Conservation (phyloP, 1,140 invertebrate genomes). For the Drosophila triauraria region DNA sequence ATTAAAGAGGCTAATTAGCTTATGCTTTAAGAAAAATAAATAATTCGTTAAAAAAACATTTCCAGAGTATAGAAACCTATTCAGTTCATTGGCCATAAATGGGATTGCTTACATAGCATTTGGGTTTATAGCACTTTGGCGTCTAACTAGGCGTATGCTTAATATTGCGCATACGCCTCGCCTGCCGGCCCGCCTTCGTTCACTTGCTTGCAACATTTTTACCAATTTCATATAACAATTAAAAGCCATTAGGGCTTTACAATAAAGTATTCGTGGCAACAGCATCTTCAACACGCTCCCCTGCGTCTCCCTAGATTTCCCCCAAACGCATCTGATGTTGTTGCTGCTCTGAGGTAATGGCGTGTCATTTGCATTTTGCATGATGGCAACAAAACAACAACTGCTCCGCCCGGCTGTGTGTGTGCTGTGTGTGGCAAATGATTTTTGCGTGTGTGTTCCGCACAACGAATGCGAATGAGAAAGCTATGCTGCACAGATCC, state of each 20-base stretch:
- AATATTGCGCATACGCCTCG: conserved; percentile 53
- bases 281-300: too few relatives aligned
- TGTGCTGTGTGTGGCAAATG: conserved; percentile 26
- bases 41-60: neutral
- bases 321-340: conserved; percentile 26
- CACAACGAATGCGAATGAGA: conserved; percentile 26
- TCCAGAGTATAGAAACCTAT: neutral
- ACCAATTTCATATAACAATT: conserved; percentile 77
- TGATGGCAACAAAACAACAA: conserved; percentile 51
- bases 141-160: conserved; percentile 55
- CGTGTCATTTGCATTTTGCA: conserved; percentile 76
- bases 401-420: conserved; percentile 22
- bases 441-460: conserved; percentile 23
- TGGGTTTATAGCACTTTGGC: conserved; percentile 39
- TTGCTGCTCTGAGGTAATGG: conserved; percentile 59
- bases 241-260: conserved; percentile 76
- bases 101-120: conserved; percentile 29
- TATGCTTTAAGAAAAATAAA: neutral
- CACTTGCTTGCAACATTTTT: conserved; percentile 48
- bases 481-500: conserved; percentile 25
- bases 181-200: conserved; percentile 12
- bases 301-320: conserved; percentile 13
- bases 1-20: neutral
- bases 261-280: conserved; percentile 58
- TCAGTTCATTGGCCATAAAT: neutral